Evolutionary conservation across 2,888 invertebrate species (phyloP), one percentile per base, ranked within the genome.

Genomic region (Plagiodera versicolora): DNA sequence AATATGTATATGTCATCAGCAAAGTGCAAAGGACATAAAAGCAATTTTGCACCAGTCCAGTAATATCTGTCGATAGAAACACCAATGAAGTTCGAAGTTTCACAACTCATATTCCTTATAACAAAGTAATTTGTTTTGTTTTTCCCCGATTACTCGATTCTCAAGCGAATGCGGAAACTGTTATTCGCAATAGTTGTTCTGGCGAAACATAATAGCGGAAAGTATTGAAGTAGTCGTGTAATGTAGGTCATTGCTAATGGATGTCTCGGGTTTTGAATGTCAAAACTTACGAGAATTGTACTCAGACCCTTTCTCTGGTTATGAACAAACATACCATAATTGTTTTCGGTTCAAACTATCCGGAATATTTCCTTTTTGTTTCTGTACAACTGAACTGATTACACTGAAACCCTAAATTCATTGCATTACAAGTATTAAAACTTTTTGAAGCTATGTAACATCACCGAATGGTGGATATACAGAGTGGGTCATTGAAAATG

Each of bases 211-310:
- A 32, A 32, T 32, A 32, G 32, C 52, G 52, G 19, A 51, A 35
- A n/a, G 39, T 19, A 39, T 20, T 20, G 24, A 39, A 35, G 52
- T 14, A 50, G 50, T 52, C 39, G 11, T 14, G 39, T 6, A 52
- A 52, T 52, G 39, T 52, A 52, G 52, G 52, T 52, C 52, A 52
- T 30, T 52, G 35, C 39, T 39, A 52, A 52, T 52, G 30, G 52
- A 35, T 52, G 39, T 19, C 8, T 52, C 20, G n/a, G 11, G 32
- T 32, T 32, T 32, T 32, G 32, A 32, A 32, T 32, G 32, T 32
- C 32, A 32, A 32, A 52, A 51, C 32, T 51, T 52, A 17, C 18
- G 52, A 39, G n/a, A 39, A 52, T 14, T 18, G 20, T 39, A 4
- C 19, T 20, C 52, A 39, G 39, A 39, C 14, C 20, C 16, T 35